Evolutionary conservation across 2,113 vertebrate genomes (phyloP), one percentile per base, ranked within the genome.

Genomic region (Actinemys pallida): DNA sequence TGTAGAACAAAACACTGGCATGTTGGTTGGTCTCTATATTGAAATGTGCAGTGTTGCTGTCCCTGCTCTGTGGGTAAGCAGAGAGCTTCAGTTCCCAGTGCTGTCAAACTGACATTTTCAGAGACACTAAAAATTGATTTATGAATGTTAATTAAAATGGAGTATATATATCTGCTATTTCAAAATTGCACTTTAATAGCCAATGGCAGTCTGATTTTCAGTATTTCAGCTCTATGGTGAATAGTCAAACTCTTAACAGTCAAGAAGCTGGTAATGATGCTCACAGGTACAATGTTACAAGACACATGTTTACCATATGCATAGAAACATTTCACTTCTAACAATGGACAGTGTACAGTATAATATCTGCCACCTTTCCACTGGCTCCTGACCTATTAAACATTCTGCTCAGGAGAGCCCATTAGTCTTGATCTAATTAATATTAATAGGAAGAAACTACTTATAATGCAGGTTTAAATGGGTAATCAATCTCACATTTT

Each of bases 381-480:
- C 88, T 95, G 85, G 76, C 47, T 92, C 83, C 59, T 96, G 94
- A 96, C 84, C 83, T 96, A 78, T 92, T 96, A 98, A 96, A 96
- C 87, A 92, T 86, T 94, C 93, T 88, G 81, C 72, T 96, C 82
- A 90, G 96, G 88, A 95, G 35, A 95, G 59, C 54, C 90, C 92
- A 87, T 96, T 95, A 93, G 95, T 83, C 83, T 95, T 90, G 80
- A 94, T 69, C 96, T 96, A 98, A 96, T 97, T 96, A 97, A 98
- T 94, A 95, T 90, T 96, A 96, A 96, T 94, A 80, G 78, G 0
- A 27, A 59, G 83, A 72, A 91, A 62, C 39, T 92, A 78, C 89
- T 96, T 97, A 92, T 88, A 93, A 97, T 95, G 72, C 0, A 0
- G 24, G 4, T 84, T 92, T 92, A 94, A 97, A 92, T 84, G 79